Percentiles rank a stretch among this genome's conserved stretches.
Evolutionary conservation across 2,888 invertebrate species (phyloP).

Genomic region (Willowsia nigromaculata): DNA sequence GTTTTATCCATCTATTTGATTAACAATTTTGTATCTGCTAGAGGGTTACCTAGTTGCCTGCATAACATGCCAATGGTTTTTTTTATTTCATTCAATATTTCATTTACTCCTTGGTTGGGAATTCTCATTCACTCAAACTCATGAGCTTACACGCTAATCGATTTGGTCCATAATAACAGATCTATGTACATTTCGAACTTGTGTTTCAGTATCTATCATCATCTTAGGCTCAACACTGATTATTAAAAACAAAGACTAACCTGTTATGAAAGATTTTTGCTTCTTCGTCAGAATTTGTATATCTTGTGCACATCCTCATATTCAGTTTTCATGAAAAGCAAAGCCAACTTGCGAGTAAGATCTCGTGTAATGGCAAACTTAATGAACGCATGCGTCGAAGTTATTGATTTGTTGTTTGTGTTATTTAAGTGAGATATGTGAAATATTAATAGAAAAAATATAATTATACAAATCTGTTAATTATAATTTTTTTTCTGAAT

Average conservation of each 20-base stretch:
- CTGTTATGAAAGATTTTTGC: background rate
- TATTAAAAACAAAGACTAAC: background rate
- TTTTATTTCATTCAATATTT: slow-evolving; percentile 20
- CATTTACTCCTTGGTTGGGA: background rate
- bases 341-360: background rate
- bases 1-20: background rate
- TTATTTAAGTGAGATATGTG: background rate
- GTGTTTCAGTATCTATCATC: background rate
- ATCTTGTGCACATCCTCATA: background rate
- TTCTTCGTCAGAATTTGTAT: background rate
- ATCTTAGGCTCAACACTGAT: background rate
- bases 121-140: background rate
- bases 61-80: slow-evolving; percentile 25
- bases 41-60: background rate
- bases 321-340: background rate
- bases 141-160: background rate
- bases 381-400: background rate
- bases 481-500: background rate
- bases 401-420: background rate
- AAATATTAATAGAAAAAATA: slow-evolving; percentile 1
- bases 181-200: background rate
- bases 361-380: background rate
- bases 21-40: background rate
- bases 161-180: background rate
- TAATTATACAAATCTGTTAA: slow-evolving; percentile 13